A percentile compares a stretch with the other conserved stretches of the same genome.
These are phyloP conservation scores for Megathymus violae DNA, from an alignment of 1,140 invertebrate genomes.

Conservation along the genomic window DNA sequence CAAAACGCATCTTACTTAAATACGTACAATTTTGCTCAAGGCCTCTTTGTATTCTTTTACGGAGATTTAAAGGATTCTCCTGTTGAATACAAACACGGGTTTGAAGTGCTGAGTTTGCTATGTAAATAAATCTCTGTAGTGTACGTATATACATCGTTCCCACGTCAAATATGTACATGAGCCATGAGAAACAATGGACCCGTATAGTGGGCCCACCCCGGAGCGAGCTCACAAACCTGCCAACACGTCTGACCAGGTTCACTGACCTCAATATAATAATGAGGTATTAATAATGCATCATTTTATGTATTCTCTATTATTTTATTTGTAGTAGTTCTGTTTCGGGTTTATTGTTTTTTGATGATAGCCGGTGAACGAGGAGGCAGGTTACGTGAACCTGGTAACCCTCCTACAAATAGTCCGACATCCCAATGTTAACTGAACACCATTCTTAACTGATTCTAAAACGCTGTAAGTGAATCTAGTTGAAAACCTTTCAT, in stretches of 20 bases:
- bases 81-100: constrained; percentile 22
- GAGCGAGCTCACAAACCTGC: constrained; percentile 39
- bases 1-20: constrained; percentile 9
- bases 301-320: neutral
- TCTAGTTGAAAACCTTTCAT: too few relatives aligned
- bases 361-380: too few relatives aligned
- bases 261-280: constrained; percentile 47
- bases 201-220: constrained; percentile 73
- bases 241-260: constrained; percentile 42
- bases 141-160: constrained; percentile 50
- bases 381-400: too few relatives aligned
- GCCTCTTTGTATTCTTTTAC: constrained; percentile 24
- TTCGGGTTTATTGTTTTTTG: too few relatives aligned
- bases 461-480: too few relatives aligned
- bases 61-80: constrained; percentile 26
- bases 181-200: constrained; percentile 72
- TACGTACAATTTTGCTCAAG: constrained; percentile 21
- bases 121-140: constrained; percentile 31
- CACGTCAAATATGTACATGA: constrained; percentile 58
- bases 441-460: too few relatives aligned
- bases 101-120: constrained; percentile 7
- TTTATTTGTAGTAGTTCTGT: too few relatives aligned
- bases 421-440: too few relatives aligned
- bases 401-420: too few relatives aligned
- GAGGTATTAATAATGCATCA: constrained; percentile 24